Evolutionary conservation across 1,140 invertebrate species (phyloP), one percentile per base, ranked within the genome.

Genomic region (Acromyrmex heyeri): DNA sequence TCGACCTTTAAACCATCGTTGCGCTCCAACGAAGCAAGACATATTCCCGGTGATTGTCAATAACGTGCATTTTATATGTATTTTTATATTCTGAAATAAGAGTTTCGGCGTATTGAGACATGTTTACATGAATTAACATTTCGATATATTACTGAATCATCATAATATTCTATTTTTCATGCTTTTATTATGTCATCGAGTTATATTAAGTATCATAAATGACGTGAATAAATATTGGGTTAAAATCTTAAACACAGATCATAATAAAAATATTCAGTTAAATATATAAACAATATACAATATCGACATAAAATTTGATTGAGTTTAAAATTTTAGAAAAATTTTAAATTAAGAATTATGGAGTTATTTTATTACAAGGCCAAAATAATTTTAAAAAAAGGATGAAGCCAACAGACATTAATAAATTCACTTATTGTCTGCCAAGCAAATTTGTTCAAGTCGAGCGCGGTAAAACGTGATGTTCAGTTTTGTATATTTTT

Each of bases 71-170:
- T 82, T 83, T 83, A 75, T 73, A 73, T 48, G 5, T 61, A 73
- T 83, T 83, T 83, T 61, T 83, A 73, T 48, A 73, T 62, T 73
- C 38, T 83, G 24, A 83, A 73, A 73, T 57, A 70, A 30, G 67
- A 38, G 12, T 83, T 73, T 73, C 24, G 14, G 24, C 14, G 14
- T 16, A 16, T 57, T 8, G 21, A 44, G 8, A 61, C 2, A 57
- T 62, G 2, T 75, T 83, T 59, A 30, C 7, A 55, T 18, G 12
- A 30, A 61, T 50, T 38, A 38, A 38, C 21, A 34, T 73, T 61
- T 72, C 53, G 24, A 59, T 44, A 2, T 14, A 57, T 34, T 34
- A 34, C 16, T 5, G 14, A n/a, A n/a, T 34, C 7, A 48, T 65
- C 2, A 34, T 27, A 72, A 70, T 48, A 34, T 34, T 12, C 24